Evolutionary conservation across 2,888 invertebrate species (phyloP), one percentile per base, ranked within the genome.

Genomic region (Tetragnatha montana): DNA sequence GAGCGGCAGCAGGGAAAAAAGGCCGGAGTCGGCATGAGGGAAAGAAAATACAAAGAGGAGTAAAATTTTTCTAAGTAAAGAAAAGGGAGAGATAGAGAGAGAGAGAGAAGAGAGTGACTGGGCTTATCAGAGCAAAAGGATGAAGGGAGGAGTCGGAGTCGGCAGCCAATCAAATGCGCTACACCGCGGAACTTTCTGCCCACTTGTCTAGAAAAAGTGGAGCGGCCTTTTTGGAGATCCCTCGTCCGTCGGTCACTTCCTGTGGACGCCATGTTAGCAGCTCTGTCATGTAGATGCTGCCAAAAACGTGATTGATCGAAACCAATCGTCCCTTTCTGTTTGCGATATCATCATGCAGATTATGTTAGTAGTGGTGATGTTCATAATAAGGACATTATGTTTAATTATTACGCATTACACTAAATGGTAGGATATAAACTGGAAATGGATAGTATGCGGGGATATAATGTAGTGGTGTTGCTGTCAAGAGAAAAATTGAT

Each of bases 101-200:
- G 78, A 80, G 49, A 74, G 68, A 50, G 50, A 74, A 73, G 80
- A n/a, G n/a, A 80, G 73, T 51, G 81, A 79, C 79, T 68, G 73
- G 70, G 85, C 85, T 89, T 89, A 89, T 89, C 89, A 89, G 89
- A 89, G 89, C 89, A 81, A 81, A 85, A 90, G 90, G 73, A 83
- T 79, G 80, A 73, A 86, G 51, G 82, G 87, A 69, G 69, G 70
- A 71, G 71, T 73, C 69, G 81, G 69, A 19, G 79, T 50, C 88
- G 75, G 81, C 88, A 90, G 90, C 87, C 90, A 89, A 89, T 89
- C 85, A 89, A 85, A 85, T 89, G 76, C 81, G 22, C 89, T 75
- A 89, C 76, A 89, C 80, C 81, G 60, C 85, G 71, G 81, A 89
- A 89, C 84, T 84, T 85, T 82, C 75, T 70, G 75, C 76, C 60